phyloP scores from a whole-genome alignment of 2,113 vertebrate species.

The Pollachius pollachius region DNA sequence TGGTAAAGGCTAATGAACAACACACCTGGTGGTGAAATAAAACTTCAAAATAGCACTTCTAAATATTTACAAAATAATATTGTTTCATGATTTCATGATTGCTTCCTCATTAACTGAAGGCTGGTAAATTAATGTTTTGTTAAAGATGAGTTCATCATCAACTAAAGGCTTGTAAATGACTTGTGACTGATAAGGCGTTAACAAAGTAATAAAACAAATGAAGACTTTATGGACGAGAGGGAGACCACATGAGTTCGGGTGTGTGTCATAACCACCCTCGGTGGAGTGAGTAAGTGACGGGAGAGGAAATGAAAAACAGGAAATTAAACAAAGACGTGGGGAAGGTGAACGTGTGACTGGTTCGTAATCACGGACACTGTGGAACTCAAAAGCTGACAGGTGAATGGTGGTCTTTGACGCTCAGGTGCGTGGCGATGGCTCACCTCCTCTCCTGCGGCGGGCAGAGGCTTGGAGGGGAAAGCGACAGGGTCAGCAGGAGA shows the following conservation, averaged over 20 bases:
- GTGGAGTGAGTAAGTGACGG: background rate
- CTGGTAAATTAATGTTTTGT: no score
- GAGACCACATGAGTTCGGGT: constrained; percentile 39
- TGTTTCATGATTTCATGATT: no score
- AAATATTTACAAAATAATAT: no score
- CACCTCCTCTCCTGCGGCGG: constrained; percentile 96
- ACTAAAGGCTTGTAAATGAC: no score
- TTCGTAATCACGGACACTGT: constrained; percentile 28
- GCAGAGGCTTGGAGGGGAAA: constrained; percentile 90
- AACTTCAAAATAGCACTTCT: no score
- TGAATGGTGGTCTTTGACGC: constrained; percentile 34
- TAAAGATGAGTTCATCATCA: no score
- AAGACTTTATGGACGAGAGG: constrained; percentile 7
- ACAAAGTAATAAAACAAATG: no score
- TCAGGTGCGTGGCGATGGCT: constrained; percentile 43
- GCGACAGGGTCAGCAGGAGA: constrained; percentile 63
- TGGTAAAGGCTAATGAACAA: no score
- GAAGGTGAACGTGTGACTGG: constrained; percentile 7
- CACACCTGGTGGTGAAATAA: no score
- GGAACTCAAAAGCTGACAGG: constrained; percentile 29
- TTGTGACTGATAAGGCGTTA: no score
- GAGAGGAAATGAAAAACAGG: background rate
- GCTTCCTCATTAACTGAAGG: no score
- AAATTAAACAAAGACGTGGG: background rate
- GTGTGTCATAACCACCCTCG: no score